phyloP scores from a whole-genome alignment of 2,797 vertebrate species.

The Rachycentron canadum region DNA sequence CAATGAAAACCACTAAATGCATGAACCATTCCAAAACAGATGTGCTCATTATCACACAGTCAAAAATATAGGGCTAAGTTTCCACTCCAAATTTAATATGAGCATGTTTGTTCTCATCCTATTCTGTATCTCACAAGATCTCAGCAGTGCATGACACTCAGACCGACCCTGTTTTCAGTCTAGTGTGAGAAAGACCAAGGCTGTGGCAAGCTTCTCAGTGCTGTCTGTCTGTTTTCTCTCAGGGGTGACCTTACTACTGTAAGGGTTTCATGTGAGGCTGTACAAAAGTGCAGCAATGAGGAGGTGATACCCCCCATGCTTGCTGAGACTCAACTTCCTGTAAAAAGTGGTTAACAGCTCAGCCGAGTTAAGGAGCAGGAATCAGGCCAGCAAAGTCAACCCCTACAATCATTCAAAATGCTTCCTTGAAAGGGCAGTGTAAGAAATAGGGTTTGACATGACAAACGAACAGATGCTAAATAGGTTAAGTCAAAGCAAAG shows the following conservation, averaged over 20 bases:
- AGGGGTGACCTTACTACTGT: constrained; percentile 8
- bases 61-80: constrained; percentile 33
- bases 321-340: constrained; percentile 65
- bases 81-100: constrained; percentile 5
- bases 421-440: constrained; percentile 10
- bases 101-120: constrained; percentile 8
- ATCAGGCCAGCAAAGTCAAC: constrained; percentile 53
- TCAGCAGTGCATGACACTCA: constrained; percentile 3
- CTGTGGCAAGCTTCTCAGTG: constrained; percentile 28
- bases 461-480: constrained; percentile 40
- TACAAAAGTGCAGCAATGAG: constrained; percentile 39
- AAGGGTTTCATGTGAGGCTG: constrained; percentile 30
- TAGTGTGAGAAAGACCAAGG: constrained; percentile 34
- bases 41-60: constrained; percentile 13
- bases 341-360: constrained; percentile 63
- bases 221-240: constrained; percentile 15
- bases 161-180: constrained; percentile 6
- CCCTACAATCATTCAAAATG: constrained; percentile 36
- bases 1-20: neutral
- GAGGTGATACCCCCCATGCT: constrained; percentile 41
- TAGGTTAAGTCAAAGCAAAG: constrained; percentile 29
- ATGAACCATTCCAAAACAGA: neutral
- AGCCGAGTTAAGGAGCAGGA: constrained; percentile 53
- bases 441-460: constrained; percentile 2
- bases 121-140: constrained; percentile 44